These are phyloP conservation scores for Stichodactyla mertensii DNA, from an alignment of 64 coral and sea anemone genomes.

Conservation along the genomic window DNA sequence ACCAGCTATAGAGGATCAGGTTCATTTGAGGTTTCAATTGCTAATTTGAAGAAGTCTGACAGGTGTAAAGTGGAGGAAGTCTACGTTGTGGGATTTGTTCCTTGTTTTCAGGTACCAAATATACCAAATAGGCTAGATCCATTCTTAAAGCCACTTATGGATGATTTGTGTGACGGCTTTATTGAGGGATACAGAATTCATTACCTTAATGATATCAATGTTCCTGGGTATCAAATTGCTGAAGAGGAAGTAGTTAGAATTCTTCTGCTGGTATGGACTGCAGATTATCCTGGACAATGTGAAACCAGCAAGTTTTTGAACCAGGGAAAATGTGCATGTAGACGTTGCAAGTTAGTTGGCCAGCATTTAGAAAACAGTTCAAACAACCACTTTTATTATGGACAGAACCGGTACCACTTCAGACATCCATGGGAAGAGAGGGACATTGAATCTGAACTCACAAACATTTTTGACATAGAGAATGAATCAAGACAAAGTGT, in stretches of 20 bases:
- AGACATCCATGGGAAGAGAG: slow-evolving; percentile 39
- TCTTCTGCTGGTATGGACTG: slow-evolving; percentile 43
- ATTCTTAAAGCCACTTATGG: slow-evolving; percentile 35
- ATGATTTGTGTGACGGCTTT: slow-evolving; percentile 26
- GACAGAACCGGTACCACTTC: slow-evolving; percentile 45
- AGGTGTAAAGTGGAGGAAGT: slow-evolving; percentile 41
- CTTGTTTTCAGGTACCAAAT: slow-evolving; percentile 14
- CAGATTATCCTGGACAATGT: slow-evolving; percentile 61
- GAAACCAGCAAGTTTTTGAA: slow-evolving; percentile 50
- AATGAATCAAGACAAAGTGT: slow-evolving; percentile 36
- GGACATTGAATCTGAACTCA: slow-evolving; percentile 9
- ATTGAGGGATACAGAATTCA: slow-evolving; percentile 20
- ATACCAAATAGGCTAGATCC: slow-evolving; percentile 16
- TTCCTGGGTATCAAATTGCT: slow-evolving; percentile 11
- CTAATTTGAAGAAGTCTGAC: slow-evolving; percentile 52
- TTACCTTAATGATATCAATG: neutral
- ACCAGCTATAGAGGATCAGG: slow-evolving; percentile 61
- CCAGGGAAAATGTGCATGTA: slow-evolving; percentile 56
- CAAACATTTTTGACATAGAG: slow-evolving; percentile 48
- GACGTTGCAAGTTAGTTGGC: slow-evolving; percentile 33
- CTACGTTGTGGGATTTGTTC: slow-evolving; percentile 34
- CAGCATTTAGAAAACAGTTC: slow-evolving; percentile 18
- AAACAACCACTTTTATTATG: slow-evolving; percentile 56
- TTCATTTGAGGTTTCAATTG: slow-evolving; percentile 51
- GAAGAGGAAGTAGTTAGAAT: slow-evolving; percentile 13